These are phyloP conservation scores for Thaumetopoea pityocampa DNA, from an alignment of 1,140 invertebrate genomes.

Conservation along the genomic window DNA sequence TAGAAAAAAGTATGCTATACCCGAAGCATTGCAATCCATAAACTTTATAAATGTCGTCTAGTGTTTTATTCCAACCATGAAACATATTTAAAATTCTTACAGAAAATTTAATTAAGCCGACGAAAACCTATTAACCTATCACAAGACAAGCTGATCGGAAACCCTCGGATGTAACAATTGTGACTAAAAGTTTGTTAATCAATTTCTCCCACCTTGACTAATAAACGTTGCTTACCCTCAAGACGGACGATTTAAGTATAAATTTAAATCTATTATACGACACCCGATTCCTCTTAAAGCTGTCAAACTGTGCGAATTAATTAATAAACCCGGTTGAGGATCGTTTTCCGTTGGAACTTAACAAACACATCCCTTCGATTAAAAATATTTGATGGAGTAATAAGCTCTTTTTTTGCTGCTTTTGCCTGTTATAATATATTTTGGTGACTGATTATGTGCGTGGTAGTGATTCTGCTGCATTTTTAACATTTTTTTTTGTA, in stretches of 20 bases:
- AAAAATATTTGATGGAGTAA: no score
- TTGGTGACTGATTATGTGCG: no score
- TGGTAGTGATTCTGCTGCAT: no score
- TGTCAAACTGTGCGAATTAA: slow-evolving; percentile 30
- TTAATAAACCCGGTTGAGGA: slow-evolving; percentile 27
- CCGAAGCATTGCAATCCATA: no score
- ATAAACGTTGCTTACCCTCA: slow-evolving; percentile 27
- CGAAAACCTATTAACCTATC: slow-evolving; percentile 1
- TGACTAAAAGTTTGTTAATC: slow-evolving; percentile 34
- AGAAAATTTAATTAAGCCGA: slow-evolving; percentile 5
- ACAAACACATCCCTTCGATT: no score
- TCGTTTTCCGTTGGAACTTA: slow-evolving; percentile 5
- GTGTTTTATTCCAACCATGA: neutral
- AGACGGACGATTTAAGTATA: slow-evolving; percentile 37
- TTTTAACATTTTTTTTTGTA: no score
- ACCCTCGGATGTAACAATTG: slow-evolving; percentile 20
- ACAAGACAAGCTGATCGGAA: slow-evolving; percentile 20
- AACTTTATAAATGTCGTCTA: no score
- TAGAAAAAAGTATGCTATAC: no score
- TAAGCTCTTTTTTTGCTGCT: no score
- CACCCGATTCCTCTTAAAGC: slow-evolving; percentile 26
- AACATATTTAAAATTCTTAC: slow-evolving; percentile 7
- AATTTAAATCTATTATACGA: slow-evolving; percentile 36
- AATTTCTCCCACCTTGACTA: slow-evolving; percentile 28
- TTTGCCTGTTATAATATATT: no score